Evolutionary conservation across 2,113 vertebrate species (phyloP).

Genomic region (Cynocephalus volans): DNA sequence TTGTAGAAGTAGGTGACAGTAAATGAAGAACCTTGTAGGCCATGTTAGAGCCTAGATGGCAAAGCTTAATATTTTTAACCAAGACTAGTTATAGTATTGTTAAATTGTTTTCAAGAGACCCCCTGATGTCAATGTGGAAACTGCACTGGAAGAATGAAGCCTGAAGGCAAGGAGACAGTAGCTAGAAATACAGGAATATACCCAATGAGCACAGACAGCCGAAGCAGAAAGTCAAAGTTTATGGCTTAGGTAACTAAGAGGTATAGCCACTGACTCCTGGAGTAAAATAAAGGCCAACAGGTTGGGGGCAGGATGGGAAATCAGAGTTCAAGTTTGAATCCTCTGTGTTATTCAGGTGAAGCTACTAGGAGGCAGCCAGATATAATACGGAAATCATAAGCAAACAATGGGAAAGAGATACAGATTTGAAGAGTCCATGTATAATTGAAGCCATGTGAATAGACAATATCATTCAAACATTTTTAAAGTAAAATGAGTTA

Average conservation of each 20-base stretch:
- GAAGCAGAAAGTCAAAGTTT: no score
- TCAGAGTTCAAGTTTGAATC: neutral
- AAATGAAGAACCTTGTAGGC: neutral
- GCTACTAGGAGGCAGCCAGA: neutral
- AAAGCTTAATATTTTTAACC: neutral
- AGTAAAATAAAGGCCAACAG: neutral
- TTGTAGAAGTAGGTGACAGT: neutral
- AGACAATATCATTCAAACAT: neutral
- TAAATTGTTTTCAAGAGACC: neutral
- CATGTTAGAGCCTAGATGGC: neutral
- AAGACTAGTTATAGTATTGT: accelerated
- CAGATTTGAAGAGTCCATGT: neutral
- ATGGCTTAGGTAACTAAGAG: neutral
- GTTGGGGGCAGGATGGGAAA: neutral
- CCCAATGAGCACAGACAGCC: neutral
- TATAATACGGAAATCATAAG: neutral
- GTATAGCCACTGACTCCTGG: neutral
- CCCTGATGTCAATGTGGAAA: neutral
- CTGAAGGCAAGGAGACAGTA: neutral
- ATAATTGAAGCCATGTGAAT: neutral
- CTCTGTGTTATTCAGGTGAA: neutral
- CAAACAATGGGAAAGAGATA: neutral
- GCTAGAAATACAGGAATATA: accelerated
- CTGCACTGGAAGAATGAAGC: neutral
- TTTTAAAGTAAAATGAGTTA: neutral